Evolutionary conservation across 2,113 vertebrate species (phyloP).

Genomic region (Galbula dea): DNA sequence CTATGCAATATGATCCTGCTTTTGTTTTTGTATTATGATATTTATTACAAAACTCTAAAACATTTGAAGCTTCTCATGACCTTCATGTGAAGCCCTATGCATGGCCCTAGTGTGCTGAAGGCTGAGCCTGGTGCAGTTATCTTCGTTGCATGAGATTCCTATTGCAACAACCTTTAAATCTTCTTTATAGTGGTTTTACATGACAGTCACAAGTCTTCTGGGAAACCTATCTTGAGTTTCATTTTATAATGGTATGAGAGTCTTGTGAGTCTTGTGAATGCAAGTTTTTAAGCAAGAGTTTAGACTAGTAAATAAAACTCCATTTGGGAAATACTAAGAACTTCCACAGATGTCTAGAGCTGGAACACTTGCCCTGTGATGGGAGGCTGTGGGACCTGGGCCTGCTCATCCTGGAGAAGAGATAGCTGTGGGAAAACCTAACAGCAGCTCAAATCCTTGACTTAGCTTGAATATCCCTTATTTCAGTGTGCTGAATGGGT

Average conservation of each 20-base stretch:
- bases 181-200: constrained; percentile 9
- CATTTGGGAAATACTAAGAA: neutral
- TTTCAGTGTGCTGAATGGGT: neutral
- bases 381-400: neutral
- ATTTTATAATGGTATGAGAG: neutral
- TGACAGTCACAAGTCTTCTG: constrained; percentile 24
- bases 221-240: neutral
- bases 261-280: constrained; percentile 32
- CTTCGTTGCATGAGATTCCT: neutral
- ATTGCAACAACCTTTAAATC: neutral
- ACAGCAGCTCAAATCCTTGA: neutral
- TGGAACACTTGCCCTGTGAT: neutral
- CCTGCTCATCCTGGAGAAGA: neutral
- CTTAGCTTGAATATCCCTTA: neutral
- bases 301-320: neutral
- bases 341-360: neutral
- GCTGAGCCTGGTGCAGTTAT: neutral
- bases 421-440: neutral
- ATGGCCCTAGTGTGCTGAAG: neutral
- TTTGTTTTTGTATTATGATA: neutral
- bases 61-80: constrained; percentile 5
- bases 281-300: neutral
- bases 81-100: constrained; percentile 2
- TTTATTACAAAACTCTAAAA: neutral
- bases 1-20: neutral